Conservation (phyloP, 2,888 invertebrate genomes). For the Caenorhabditis becei region DNA sequence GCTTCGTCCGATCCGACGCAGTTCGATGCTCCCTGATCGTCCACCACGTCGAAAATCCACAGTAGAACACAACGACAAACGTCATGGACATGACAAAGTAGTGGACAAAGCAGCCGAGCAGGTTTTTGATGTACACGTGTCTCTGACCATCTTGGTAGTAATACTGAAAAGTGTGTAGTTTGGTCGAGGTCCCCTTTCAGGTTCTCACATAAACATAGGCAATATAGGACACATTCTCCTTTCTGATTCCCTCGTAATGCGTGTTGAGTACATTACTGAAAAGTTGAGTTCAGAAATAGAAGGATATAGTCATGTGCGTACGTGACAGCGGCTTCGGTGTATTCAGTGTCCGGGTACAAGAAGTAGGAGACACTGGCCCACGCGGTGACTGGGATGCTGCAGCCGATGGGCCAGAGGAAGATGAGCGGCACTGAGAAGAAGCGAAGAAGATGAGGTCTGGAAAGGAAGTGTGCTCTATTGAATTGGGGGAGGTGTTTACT, state of each 20-base stretch:
- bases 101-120: constrained; percentile 51
- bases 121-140: constrained; percentile 39
- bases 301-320: no score
- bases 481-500: constrained; percentile 17
- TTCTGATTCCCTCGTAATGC: constrained; percentile 47
- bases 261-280: constrained; percentile 35
- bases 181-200: background rate
- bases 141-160: constrained; percentile 31
- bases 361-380: constrained; percentile 60
- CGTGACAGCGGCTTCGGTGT: constrained; percentile 51
- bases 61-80: constrained; percentile 43
- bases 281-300: background rate
- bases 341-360: constrained; percentile 53
- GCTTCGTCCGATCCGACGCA: constrained; percentile 40
- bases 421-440: constrained; percentile 29
- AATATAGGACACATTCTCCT: constrained; percentile 51
- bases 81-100: constrained; percentile 54
- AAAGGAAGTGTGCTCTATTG: background rate
- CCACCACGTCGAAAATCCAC: constrained; percentile 46
- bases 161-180: constrained; percentile 25
- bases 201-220: constrained; percentile 49
- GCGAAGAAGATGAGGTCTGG: constrained; percentile 41
- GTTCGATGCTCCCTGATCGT: constrained; percentile 36
- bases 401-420: constrained; percentile 43
- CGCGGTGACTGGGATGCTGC: constrained; percentile 40